Conservation (phyloP, 2,113 vertebrate genomes). For the Dolichotis patagonum region DNA sequence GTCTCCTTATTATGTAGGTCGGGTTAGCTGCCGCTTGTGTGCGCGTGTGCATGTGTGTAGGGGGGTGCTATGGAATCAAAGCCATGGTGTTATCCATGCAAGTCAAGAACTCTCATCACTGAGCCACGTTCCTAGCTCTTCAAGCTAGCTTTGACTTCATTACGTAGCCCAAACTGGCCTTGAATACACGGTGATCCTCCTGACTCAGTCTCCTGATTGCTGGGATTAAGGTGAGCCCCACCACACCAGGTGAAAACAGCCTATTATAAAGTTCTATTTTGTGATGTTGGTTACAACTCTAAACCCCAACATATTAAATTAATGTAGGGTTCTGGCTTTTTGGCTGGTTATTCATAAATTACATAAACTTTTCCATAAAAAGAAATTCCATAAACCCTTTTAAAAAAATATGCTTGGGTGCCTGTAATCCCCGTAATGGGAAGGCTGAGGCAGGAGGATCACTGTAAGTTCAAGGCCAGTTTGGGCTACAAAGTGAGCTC, state of each 20-base stretch:
- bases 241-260: not conserved
- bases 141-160: not conserved
- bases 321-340: not conserved
- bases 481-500: not conserved
- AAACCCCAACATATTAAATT: not conserved
- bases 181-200: not conserved
- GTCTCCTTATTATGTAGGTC: too few relatives aligned
- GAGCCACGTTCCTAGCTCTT: not conserved
- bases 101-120: not conserved
- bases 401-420: not conserved
- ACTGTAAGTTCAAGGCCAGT: not conserved
- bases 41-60: too few relatives aligned
- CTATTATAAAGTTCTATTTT: not conserved
- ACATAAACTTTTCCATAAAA: not conserved
- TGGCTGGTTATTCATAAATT: not conserved
- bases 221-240: not conserved
- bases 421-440: not conserved
- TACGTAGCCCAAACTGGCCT: not conserved
- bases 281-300: not conserved
- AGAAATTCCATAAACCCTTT: not conserved
- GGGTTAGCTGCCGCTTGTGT: too few relatives aligned
- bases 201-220: not conserved
- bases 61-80: too few relatives aligned
- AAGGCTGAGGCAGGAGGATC: not conserved
- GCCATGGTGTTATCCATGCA: not conserved